Percentiles rank a stretch among this genome's conserved stretches.
These are phyloP conservation scores for Drosophila rhopaloa DNA, from an alignment of 1,140 invertebrate species.

Conservation along the genomic window DNA sequence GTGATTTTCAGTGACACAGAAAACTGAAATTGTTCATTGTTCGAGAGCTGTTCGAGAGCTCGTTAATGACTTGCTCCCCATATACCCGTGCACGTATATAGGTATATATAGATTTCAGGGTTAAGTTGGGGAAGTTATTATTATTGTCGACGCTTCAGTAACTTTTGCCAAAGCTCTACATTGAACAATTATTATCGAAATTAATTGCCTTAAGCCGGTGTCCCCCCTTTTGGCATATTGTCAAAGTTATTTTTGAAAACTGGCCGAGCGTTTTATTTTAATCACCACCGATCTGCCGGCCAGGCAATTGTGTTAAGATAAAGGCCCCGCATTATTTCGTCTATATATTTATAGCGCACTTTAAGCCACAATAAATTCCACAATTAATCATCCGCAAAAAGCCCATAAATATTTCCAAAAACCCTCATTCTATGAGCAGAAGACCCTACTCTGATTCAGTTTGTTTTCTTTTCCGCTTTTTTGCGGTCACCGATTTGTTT, in stretches of 20 bases:
- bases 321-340: conserved; percentile 46
- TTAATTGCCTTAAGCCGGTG: conserved; percentile 53
- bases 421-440: conserved; percentile 14
- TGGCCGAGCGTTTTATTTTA: conserved; percentile 49
- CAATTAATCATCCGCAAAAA: conserved; percentile 41
- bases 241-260: conserved; percentile 50
- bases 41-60: conserved; percentile 61
- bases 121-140: conserved; percentile 68
- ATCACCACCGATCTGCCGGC: conserved; percentile 26
- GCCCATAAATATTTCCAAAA: conserved; percentile 9
- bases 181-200: conserved; percentile 65
- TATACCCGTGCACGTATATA: conserved; percentile 31
- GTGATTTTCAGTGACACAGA: conserved; percentile 74
- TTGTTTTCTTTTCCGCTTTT: conserved; percentile 31
- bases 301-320: conserved; percentile 46
- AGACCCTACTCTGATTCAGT: conserved; percentile 34
- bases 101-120: conserved; percentile 57
- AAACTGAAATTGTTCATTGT: conserved; percentile 75
- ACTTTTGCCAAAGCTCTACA: conserved; percentile 61
- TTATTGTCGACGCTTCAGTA: conserved; percentile 62
- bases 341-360: conserved; percentile 32
- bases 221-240: conserved; percentile 24
- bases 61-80: conserved; percentile 67
- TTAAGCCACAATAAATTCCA: conserved; percentile 35
- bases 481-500: conserved; percentile 47